Conservation (phyloP, 2,113 vertebrate species). For the Gavialis gangeticus region DNA sequence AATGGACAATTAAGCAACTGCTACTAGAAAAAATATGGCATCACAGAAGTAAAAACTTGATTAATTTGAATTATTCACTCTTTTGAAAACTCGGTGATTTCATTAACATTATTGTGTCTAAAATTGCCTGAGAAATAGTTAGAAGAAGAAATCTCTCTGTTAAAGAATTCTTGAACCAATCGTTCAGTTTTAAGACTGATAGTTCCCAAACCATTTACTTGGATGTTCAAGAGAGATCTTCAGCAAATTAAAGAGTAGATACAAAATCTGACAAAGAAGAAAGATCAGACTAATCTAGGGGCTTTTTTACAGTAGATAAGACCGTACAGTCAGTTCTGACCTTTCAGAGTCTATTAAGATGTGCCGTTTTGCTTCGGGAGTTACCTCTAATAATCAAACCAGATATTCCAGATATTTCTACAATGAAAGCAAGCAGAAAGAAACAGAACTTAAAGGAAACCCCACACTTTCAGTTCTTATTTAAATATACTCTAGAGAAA, state of each 20-base stretch:
- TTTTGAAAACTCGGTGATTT: neutral
- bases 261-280: neutral
- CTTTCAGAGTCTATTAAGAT: neutral
- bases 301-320: neutral
- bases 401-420: neutral
- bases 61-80: neutral
- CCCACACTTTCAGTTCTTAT: neutral
- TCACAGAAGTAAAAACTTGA: neutral
- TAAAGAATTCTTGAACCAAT: neutral
- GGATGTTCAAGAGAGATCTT: neutral
- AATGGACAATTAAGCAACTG: neutral
- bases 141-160: neutral
- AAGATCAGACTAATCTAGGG: neutral
- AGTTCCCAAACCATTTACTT: neutral
- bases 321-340: neutral
- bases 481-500: neutral
- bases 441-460: neutral
- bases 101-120: neutral
- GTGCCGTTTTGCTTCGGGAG: neutral
- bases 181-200: neutral
- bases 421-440: neutral
- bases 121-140: neutral
- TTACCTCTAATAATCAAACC: fast-evolving
- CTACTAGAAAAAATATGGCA: too few relatives aligned
- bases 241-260: neutral